A percentile compares a stretch with the other conserved stretches of the same genome.
phyloP scores from a whole-genome alignment of 2,888 invertebrate species.

The Argyresthia albistria region DNA sequence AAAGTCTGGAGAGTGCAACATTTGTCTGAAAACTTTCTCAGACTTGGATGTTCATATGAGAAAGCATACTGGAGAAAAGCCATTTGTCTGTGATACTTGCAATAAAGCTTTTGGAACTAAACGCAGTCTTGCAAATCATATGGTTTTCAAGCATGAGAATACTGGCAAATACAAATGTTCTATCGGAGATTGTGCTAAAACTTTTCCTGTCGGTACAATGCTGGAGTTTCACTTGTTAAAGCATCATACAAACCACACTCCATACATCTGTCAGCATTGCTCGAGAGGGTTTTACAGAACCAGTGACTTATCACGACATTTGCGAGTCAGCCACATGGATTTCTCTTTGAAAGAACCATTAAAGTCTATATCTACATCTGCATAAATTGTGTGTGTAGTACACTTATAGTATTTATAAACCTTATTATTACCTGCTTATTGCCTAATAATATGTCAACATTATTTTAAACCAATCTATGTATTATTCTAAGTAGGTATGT shows the following conservation, averaged over 20 bases:
- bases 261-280: constrained; percentile 53
- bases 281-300: constrained; percentile 51
- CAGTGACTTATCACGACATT: constrained; percentile 54
- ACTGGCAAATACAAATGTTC: constrained; percentile 52
- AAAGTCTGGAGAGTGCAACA: constrained; percentile 62
- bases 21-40: constrained; percentile 68
- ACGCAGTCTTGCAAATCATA: constrained; percentile 48
- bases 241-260: constrained; percentile 55
- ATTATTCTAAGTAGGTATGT: no score
- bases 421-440: no score
- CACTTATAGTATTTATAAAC: no score
- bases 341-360: constrained; percentile 19
- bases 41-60: constrained; percentile 70
- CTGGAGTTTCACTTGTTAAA: constrained; percentile 59
- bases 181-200: constrained; percentile 44
- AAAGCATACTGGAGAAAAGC: constrained; percentile 71
- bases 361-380: constrained; percentile 9
- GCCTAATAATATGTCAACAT: no score
- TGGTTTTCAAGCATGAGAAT: constrained; percentile 54
- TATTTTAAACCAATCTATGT: no score
- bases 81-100: constrained; percentile 47
- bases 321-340: constrained; percentile 46
- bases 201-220: constrained; percentile 55
- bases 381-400: no score
- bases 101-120: constrained; percentile 39